Percentiles rank a stretch among this genome's conserved stretches.
Conservation (phyloP, 2,888 invertebrate species). For the Caenorhabditis drosophilae region DNA sequence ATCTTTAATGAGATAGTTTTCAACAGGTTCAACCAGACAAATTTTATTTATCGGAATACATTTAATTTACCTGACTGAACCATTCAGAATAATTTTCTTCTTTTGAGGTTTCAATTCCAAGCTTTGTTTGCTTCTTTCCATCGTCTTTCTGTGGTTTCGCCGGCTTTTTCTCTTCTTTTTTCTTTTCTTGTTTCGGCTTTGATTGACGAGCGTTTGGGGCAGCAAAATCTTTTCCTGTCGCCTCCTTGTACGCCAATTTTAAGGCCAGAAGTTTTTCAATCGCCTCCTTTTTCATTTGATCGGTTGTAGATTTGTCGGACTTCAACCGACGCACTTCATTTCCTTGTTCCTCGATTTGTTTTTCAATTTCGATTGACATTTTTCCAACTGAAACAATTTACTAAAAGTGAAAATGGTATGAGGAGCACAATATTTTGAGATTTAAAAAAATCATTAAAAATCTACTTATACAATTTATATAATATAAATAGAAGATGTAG, state of each 20-base stretch:
- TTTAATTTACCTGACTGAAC: slow-evolving; percentile 90
- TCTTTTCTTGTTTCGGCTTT: slow-evolving; percentile 37
- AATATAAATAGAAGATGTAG: no score
- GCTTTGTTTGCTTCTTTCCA: slow-evolving; percentile 85
- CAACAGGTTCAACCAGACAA: no score
- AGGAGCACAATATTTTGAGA: no score
- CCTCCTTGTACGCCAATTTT: slow-evolving; percentile 78
- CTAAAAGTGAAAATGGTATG: no score
- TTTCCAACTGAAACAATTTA: background rate
- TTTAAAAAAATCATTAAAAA: no score
- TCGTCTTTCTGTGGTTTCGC: slow-evolving; percentile 30
- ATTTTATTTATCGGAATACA: no score
- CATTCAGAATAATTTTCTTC: slow-evolving; percentile 91
- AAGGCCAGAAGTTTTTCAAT: slow-evolving; percentile 76
- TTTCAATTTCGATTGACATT: slow-evolving; percentile 33
- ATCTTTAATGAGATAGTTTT: no score
- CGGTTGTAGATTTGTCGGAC: slow-evolving; percentile 20
- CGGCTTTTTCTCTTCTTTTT: slow-evolving; percentile 45
- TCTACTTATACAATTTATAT: no score
- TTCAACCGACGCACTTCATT: slow-evolving; percentile 41
- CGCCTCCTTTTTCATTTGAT: slow-evolving; percentile 72
- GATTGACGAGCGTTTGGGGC: slow-evolving; percentile 30
- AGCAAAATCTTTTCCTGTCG: slow-evolving; percentile 76
- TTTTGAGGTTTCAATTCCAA: slow-evolving; percentile 91
- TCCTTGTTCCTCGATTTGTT: slow-evolving; percentile 43